A percentile compares a stretch with the other conserved stretches of the same genome.
These are phyloP conservation scores for Hipposideros larvatus DNA, from an alignment of 2,797 vertebrate species.

Conservation along the genomic window DNA sequence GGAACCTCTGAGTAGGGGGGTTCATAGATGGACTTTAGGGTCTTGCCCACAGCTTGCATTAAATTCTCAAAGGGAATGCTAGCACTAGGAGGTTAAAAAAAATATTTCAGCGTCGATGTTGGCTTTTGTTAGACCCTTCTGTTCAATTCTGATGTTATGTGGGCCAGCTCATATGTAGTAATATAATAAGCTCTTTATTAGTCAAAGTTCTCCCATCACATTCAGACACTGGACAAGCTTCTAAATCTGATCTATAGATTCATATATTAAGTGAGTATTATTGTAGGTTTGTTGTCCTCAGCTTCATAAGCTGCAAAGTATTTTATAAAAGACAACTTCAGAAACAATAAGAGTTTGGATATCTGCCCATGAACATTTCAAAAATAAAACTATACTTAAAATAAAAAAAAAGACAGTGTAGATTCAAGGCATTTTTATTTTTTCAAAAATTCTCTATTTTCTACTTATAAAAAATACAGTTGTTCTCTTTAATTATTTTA, in stretches of 20 bases:
- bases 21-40: neutral
- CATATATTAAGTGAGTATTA: constrained; percentile 45
- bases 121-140: neutral
- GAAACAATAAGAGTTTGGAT: constrained; percentile 66
- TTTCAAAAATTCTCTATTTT: neutral
- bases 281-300: constrained; percentile 18
- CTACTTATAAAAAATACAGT: constrained; percentile 15
- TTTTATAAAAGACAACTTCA: constrained; percentile 63
- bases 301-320: neutral
- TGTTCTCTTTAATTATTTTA: neutral
- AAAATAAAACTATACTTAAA: constrained; percentile 55
- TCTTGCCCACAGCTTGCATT: neutral
- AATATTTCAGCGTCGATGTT: neutral
- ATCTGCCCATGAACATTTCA: constrained; percentile 56
- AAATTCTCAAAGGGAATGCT: neutral
- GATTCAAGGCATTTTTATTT: constrained; percentile 26
- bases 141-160: neutral
- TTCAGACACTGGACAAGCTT: neutral
- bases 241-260: neutral
- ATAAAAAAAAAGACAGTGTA: neutral
- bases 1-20: neutral
- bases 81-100: neutral
- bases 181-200: neutral
- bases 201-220: neutral
- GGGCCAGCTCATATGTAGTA: neutral